These are phyloP conservation scores for Meghimatium bilineatum DNA, from an alignment of 2,888 invertebrate species.

Conservation along the genomic window DNA sequence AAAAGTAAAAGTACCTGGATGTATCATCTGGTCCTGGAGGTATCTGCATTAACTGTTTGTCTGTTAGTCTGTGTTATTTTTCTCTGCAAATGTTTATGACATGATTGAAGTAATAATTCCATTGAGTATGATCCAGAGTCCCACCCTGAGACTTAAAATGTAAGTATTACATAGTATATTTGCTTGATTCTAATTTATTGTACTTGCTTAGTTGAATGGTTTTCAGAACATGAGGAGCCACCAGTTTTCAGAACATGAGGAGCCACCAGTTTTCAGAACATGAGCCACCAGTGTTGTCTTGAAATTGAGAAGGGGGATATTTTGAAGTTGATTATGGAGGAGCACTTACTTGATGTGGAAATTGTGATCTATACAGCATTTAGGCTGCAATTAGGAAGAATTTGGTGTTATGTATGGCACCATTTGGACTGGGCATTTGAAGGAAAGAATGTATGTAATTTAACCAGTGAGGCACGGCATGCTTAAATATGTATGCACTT, in stretches of 20 bases:
- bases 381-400: too few species aligned
- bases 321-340: too few species aligned
- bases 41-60: slow-evolving; percentile 30
- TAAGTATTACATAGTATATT: neutral
- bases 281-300: neutral
- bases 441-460: too few species aligned
- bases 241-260: neutral
- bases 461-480: too few species aligned
- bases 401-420: too few species aligned
- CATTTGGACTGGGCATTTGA: too few species aligned
- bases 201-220: neutral
- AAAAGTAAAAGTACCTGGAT: slow-evolving; percentile 5
- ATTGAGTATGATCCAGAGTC: neutral
- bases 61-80: slow-evolving; percentile 20
- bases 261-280: neutral
- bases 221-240: neutral
- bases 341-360: too few species aligned
- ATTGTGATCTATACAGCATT: too few species aligned
- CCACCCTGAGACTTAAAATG: neutral
- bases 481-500: too few species aligned
- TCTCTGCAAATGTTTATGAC: neutral
- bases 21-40: slow-evolving; percentile 31
- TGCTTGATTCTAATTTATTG: neutral
- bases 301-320: too few species aligned
- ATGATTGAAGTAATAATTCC: neutral